Evolutionary conservation across 2,797 vertebrate genomes (phyloP).

Genomic region (Nasua narica): DNA sequence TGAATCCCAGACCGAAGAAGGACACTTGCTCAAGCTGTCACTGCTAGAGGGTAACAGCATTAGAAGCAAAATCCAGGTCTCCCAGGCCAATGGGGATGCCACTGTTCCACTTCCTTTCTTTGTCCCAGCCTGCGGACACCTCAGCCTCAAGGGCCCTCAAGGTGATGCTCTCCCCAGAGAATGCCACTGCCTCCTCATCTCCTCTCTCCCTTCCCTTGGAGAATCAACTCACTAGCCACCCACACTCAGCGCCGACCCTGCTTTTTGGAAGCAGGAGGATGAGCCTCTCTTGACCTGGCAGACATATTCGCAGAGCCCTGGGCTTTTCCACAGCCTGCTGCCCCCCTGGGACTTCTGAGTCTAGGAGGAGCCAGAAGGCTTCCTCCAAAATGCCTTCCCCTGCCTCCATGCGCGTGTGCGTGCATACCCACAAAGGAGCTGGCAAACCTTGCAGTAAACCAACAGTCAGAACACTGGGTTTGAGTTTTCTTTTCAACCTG

Average conservation of each 20-base stretch:
- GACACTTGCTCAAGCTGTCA: not conserved
- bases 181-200: not conserved
- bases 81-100: fast-evolving
- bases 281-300: not conserved
- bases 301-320: not conserved
- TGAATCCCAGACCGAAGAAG: not conserved
- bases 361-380: not conserved
- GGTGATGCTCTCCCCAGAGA: not conserved
- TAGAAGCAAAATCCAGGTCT: not conserved
- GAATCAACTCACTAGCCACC: not conserved
- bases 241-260: not conserved
- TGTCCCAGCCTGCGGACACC: not conserved
- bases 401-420: too few species aligned
- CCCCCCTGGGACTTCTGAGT: not conserved
- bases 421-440: not conserved
- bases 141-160: not conserved
- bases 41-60: not conserved
- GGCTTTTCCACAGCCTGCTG: not conserved
- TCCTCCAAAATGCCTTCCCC: not conserved
- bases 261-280: not conserved
- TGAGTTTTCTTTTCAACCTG: not conserved
- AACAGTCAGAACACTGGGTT: not conserved
- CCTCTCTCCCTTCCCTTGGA: not conserved
- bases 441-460: not conserved
- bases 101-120: not conserved